These are phyloP conservation scores for Gephyroberyx darwinii DNA, from an alignment of 2,797 vertebrate genomes.

Conservation along the genomic window DNA sequence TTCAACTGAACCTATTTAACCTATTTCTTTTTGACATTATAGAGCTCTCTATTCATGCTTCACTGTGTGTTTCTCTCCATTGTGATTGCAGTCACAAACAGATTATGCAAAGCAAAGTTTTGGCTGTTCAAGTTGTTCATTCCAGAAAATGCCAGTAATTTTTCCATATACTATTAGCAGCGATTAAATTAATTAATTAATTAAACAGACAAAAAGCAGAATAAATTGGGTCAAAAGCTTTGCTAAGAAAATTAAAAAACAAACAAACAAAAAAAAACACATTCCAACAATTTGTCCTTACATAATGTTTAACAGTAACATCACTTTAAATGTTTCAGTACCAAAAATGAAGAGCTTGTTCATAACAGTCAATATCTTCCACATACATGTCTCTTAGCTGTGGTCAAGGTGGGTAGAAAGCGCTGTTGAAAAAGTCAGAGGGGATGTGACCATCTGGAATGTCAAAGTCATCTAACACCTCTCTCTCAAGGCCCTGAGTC, in stretches of 20 bases:
- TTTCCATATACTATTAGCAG: conserved; percentile 45
- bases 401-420: conserved; percentile 78
- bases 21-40: conserved; percentile 12
- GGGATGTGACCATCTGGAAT: conserved; percentile 49
- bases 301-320: conserved; percentile 12
- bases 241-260: conserved; percentile 15
- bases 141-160: conserved; percentile 30
- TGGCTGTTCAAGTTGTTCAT: conserved; percentile 3
- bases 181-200: no score
- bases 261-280: conserved; percentile 36
- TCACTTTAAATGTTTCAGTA: conserved; percentile 10
- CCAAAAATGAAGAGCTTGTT: neutral
- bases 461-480: conserved; percentile 63
- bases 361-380: conserved; percentile 19
- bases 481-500: conserved; percentile 75
- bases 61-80: neutral
- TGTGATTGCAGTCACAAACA: neutral
- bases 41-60: conserved; percentile 9
- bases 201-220: conserved; percentile 6
- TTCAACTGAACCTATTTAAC: conserved; percentile 29
- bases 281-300: conserved; percentile 26
- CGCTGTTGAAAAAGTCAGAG: conserved; percentile 75
- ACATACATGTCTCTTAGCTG: neutral
- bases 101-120: conserved; percentile 6
- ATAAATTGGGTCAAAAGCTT: conserved; percentile 19